phyloP scores from a whole-genome alignment of 2,113 vertebrate genomes.

The Sapayoa aenigma region DNA sequence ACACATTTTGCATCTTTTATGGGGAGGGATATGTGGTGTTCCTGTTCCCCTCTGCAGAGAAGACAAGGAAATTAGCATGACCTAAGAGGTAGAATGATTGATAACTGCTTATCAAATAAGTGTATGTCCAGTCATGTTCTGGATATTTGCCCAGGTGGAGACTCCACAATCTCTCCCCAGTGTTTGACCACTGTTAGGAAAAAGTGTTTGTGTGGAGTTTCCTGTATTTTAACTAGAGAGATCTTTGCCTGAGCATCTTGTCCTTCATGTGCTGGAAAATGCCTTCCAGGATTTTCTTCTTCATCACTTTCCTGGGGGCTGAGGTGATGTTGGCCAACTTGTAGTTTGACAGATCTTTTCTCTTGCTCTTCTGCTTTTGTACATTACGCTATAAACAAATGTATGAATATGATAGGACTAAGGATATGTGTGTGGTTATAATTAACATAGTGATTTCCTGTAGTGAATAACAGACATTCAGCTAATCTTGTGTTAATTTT shows the following conservation, averaged over 20 bases:
- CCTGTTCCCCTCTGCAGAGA: neutral
- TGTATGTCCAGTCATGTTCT: neutral
- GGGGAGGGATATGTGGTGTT: neutral
- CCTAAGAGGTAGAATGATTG: neutral
- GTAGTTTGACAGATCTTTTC: neutral
- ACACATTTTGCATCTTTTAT: neutral
- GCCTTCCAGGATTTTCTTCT: neutral
- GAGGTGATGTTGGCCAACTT: neutral
- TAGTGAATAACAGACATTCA: neutral
- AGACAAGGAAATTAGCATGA: neutral
- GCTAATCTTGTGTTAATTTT: neutral
- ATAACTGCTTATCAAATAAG: neutral
- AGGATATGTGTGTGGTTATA: neutral
- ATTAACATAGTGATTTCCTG: neutral
- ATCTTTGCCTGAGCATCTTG: neutral
- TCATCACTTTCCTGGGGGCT: neutral
- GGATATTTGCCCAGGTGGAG: neutral
- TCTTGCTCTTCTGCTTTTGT: neutral
- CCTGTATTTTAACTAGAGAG: neutral
- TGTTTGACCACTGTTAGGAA: neutral
- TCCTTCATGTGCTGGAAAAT: neutral
- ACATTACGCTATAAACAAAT: neutral
- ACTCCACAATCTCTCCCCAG: neutral
- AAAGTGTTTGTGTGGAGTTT: neutral
- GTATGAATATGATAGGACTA: neutral